These are phyloP conservation scores for Trachemys scripta DNA, from an alignment of 2,113 vertebrate genomes.

Conservation along the genomic window DNA sequence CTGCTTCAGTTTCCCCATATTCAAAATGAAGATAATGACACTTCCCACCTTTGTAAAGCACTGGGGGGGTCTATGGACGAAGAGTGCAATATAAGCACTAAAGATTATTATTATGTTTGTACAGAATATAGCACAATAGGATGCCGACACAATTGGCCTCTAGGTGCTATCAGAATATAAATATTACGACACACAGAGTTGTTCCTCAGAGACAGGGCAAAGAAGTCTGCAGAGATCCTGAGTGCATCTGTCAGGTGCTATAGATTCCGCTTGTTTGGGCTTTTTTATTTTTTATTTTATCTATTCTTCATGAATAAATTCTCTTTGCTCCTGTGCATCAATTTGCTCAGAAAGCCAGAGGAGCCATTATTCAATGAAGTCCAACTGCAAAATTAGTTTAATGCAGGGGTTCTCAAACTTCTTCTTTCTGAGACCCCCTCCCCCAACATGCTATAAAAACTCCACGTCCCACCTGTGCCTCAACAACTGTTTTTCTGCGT, in stretches of 20 bases:
- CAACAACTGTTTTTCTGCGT: no score
- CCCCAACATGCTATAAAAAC: no score
- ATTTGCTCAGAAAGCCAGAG: not conserved
- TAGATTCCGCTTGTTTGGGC: not conserved
- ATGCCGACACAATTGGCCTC: not conserved
- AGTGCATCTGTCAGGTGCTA: not conserved
- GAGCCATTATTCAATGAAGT: not conserved
- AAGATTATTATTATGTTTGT: not conserved
- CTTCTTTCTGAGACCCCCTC: no score
- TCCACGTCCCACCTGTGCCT: no score
- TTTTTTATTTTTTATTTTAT: not conserved
- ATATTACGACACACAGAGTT: not conserved
- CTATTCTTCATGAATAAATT: not conserved
- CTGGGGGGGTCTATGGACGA: not conserved
- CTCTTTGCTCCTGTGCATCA: not conserved
- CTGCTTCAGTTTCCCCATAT: not conserved
- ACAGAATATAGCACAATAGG: not conserved
- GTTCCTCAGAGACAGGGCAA: not conserved
- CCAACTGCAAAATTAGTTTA: not conserved
- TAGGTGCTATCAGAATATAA: not conserved
- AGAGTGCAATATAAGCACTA: not conserved
- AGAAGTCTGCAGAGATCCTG: not conserved
- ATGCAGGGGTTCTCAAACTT: no score
- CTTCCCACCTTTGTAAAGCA: not conserved
- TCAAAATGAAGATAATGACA: not conserved